Conservation (phyloP, 2,113 vertebrate genomes). For the Festucalex cinctus region DNA sequence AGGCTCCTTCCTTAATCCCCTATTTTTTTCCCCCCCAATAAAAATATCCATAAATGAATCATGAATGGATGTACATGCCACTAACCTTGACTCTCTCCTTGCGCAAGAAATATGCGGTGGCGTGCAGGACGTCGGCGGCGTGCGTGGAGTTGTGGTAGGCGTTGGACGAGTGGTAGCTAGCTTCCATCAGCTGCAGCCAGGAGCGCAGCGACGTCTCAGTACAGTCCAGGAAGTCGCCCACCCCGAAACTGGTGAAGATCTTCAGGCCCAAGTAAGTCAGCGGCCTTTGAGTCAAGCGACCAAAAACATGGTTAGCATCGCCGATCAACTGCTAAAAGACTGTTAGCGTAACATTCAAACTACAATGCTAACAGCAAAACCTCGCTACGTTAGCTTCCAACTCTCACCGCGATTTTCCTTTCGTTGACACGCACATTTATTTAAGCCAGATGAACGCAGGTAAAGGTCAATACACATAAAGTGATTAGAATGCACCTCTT, state of each 20-base stretch:
- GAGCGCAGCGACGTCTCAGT: slow-evolving; percentile 83
- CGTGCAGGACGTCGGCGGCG: slow-evolving; percentile 89
- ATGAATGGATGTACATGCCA: background rate
- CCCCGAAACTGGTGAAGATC: slow-evolving; percentile 85
- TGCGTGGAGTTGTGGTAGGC: slow-evolving; percentile 97
- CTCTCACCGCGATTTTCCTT: too few species aligned
- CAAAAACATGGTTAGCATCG: background rate
- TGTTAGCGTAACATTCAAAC: background rate
- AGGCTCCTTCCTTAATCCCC: background rate
- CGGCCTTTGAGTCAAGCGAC: slow-evolving; percentile 59
- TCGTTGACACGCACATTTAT: too few species aligned
- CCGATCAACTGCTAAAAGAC: too few species aligned
- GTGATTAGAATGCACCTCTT: slow-evolving; percentile 75
- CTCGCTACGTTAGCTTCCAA: too few species aligned
- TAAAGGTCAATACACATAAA: too few species aligned
- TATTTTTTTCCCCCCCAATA: background rate
- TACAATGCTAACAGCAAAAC: background rate
- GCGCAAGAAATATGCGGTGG: slow-evolving; percentile 89
- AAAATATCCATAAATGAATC: too few species aligned
- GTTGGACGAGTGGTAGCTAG: slow-evolving; percentile 92
- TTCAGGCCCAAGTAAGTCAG: slow-evolving; percentile 93
- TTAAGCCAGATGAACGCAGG: background rate
- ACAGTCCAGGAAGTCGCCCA: slow-evolving; percentile 89
- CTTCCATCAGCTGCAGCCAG: slow-evolving; percentile 94
- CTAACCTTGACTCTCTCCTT: slow-evolving; percentile 93